Percentiles rank a stretch among this genome's conserved stretches.
phyloP scores from a whole-genome alignment of 2,113 vertebrate species.

The Erythrocercus mccallii region DNA sequence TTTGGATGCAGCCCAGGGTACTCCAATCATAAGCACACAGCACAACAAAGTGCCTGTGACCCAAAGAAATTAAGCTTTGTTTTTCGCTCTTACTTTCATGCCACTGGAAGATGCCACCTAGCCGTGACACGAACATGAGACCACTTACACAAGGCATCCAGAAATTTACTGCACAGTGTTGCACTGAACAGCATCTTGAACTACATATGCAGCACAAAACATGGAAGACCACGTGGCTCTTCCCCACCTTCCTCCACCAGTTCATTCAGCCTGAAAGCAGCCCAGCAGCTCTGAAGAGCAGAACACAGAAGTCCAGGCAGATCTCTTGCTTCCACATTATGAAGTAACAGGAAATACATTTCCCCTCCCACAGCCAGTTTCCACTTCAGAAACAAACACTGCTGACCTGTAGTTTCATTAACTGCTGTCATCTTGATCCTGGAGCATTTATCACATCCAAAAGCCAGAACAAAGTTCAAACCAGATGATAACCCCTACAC shows the following conservation, averaged over 20 bases:
- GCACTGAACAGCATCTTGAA: not conserved
- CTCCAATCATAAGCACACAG: not conserved
- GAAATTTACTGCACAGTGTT: not conserved
- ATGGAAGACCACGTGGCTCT: rapidly evolving
- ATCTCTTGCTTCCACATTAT: not conserved
- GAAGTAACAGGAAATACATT: not conserved
- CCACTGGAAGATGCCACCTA: not conserved
- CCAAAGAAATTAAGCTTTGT: not conserved
- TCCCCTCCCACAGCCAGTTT: not conserved
- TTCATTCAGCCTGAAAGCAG: not conserved
- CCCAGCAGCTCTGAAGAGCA: not conserved
- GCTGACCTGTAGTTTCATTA: not conserved
- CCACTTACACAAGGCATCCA: not conserved
- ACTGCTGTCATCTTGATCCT: not conserved
- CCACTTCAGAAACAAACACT: not conserved
- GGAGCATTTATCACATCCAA: not conserved
- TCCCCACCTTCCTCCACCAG: not conserved
- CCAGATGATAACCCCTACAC: not conserved
- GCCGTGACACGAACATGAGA: not conserved
- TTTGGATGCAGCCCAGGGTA: not conserved
- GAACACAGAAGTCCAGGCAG: not conserved
- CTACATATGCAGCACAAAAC: not conserved
- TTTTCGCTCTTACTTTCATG: not conserved
- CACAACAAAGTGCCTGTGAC: not conserved
- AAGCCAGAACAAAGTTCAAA: slow-evolving; percentile 24